Conservation (phyloP, 2,797 vertebrate genomes). For the Malurus leucopterus region DNA sequence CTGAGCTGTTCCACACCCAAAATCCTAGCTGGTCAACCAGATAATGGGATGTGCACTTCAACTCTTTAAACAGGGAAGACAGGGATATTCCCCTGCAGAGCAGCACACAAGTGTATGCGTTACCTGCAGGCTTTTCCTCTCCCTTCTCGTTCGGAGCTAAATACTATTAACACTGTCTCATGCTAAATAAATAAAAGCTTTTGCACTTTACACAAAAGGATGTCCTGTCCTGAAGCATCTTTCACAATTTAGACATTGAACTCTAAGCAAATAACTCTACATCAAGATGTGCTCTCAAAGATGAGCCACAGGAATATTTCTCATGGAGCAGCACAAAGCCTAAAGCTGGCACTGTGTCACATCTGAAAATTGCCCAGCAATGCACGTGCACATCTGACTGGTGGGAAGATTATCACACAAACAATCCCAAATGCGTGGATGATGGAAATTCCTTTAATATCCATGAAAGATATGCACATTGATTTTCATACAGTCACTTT, state of each 20-base stretch:
- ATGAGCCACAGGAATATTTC: neutral
- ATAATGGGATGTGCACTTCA: neutral
- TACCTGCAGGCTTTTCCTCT: neutral
- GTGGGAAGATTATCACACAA: neutral
- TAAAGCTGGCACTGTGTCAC: neutral
- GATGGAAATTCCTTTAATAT: neutral
- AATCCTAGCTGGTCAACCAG: neutral
- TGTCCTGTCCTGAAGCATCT: neutral
- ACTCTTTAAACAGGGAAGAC: neutral
- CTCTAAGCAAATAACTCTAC: neutral
- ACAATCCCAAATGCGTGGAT: neutral
- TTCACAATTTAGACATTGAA: neutral
- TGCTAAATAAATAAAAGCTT: conserved; percentile 22
- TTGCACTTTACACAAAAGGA: neutral
- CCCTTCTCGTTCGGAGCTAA: neutral
- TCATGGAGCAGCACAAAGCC: neutral
- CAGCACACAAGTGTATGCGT: neutral
- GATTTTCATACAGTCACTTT: neutral
- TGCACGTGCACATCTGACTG: neutral
- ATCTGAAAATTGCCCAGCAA: neutral
- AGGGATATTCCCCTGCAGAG: neutral
- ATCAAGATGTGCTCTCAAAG: neutral
- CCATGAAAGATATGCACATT: neutral
- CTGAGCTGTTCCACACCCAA: neutral
- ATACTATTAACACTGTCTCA: neutral